phyloP scores from a whole-genome alignment of 2,888 invertebrate genomes.

The Limnephilus rhombicus region DNA sequence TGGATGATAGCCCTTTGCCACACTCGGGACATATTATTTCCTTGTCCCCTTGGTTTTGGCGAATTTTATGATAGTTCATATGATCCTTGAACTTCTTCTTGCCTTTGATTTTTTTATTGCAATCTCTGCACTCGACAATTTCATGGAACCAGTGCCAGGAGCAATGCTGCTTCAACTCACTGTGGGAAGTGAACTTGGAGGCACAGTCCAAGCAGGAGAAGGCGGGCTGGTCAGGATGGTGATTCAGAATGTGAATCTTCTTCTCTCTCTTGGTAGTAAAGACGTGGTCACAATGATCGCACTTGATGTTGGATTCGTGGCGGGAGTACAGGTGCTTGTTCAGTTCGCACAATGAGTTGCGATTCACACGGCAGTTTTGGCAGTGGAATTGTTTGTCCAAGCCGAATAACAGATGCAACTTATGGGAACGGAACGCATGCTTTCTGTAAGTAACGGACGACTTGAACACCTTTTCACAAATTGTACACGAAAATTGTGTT shows the following conservation, averaged over 20 bases:
- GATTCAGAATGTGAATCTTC: slow-evolving; percentile 38
- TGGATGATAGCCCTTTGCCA: slow-evolving; percentile 47
- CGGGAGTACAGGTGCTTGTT: slow-evolving; percentile 53
- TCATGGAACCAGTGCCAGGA: slow-evolving; percentile 58
- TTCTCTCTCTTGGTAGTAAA: slow-evolving; percentile 45
- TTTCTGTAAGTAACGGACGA: slow-evolving; percentile 48
- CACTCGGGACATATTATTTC: slow-evolving; percentile 53
- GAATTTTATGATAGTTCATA: slow-evolving; percentile 50
- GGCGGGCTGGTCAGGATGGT: slow-evolving; percentile 50
- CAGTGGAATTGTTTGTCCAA: slow-evolving; percentile 44
- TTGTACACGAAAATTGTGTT: slow-evolving; percentile 26
- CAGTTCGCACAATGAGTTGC: slow-evolving; percentile 45
- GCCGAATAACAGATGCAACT: slow-evolving; percentile 35
- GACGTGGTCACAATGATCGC: slow-evolving; percentile 45
- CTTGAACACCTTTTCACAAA: slow-evolving; percentile 50
- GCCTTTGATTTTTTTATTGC: slow-evolving; percentile 56
- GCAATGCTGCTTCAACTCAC: slow-evolving; percentile 47
- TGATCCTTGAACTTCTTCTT: slow-evolving; percentile 53
- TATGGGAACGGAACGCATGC: slow-evolving; percentile 50
- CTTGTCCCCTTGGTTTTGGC: slow-evolving; percentile 25
- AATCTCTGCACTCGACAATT: slow-evolving; percentile 48
- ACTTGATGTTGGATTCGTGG: slow-evolving; percentile 43
- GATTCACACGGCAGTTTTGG: slow-evolving; percentile 47
- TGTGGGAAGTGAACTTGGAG: slow-evolving; percentile 42
- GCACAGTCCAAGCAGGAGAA: slow-evolving; percentile 51